Conservation (phyloP, 1,140 invertebrate genomes). For the Pseudomyrmex dendroicus region DNA sequence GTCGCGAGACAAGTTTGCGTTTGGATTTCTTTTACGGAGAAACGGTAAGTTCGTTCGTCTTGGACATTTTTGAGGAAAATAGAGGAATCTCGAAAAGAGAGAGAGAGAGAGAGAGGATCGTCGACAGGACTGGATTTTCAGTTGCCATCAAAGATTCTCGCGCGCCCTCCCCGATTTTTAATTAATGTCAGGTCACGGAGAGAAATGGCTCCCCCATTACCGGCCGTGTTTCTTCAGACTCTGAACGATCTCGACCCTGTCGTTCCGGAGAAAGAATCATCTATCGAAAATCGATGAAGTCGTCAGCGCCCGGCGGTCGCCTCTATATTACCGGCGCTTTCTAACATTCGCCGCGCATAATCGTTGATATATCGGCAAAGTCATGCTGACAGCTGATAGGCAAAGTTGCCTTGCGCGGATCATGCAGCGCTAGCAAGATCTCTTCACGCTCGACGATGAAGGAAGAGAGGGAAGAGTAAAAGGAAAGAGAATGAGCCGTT, state of each 20-base stretch:
- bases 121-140: constrained; percentile 53
- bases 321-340: constrained; percentile 41
- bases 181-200: constrained; percentile 60
- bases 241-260: constrained; percentile 51
- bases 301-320: constrained; percentile 28
- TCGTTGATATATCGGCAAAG: constrained; percentile 48
- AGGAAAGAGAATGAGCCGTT: background rate
- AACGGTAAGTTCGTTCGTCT: background rate
- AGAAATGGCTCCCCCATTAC: constrained; percentile 52
- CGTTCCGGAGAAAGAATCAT: constrained; percentile 36
- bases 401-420: constrained; percentile 24
- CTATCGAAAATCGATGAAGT: constrained; percentile 60
- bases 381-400: constrained; percentile 39
- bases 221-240: constrained; percentile 34
- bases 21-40: background rate
- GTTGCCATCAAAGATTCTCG: constrained; percentile 37
- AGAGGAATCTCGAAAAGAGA: background rate
- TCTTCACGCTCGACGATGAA: constrained; percentile 6
- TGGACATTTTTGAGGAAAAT: constrained; percentile 16
- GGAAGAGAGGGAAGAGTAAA: background rate
- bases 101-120: constrained; percentile 8
- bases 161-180: constrained; percentile 54
- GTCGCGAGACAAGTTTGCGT: background rate
- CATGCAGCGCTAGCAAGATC: background rate
- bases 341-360: constrained; percentile 45